phyloP scores from a whole-genome alignment of 2,888 invertebrate species.

The Heliconius ethilla region DNA sequence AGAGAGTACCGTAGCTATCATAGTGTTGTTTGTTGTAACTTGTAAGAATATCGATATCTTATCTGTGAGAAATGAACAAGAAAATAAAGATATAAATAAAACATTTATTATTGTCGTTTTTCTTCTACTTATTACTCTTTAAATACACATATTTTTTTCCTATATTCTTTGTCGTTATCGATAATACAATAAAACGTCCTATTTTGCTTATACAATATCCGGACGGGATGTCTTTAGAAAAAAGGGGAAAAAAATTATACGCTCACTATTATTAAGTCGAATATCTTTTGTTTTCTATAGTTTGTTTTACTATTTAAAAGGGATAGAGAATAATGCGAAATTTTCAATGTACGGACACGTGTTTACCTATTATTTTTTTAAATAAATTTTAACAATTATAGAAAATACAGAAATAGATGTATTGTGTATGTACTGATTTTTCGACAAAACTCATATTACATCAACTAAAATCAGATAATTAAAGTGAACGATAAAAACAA shows the following conservation, averaged over 20 bases:
- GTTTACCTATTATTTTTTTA: slow-evolving; percentile 23
- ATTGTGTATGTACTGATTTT: too few relatives aligned
- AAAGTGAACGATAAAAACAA: not conserved
- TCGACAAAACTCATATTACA: not conserved
- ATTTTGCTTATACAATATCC: slow-evolving; percentile 27
- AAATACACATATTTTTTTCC: not conserved
- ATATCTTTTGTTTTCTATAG: slow-evolving; percentile 35
- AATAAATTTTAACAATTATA: not conserved
- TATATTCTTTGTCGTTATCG: not conserved
- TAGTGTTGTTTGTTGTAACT: not conserved
- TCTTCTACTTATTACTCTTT: not conserved
- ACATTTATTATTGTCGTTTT: too few relatives aligned
- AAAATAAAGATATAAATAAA: not conserved
- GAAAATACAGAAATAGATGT: not conserved
- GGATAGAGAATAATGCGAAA: slow-evolving; percentile 25
- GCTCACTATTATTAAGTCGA: slow-evolving; percentile 36
- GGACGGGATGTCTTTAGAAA: slow-evolving; percentile 36
- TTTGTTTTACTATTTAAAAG: slow-evolving; percentile 30
- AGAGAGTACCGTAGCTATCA: slow-evolving; percentile 4
- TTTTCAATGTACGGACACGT: slow-evolving; percentile 21
- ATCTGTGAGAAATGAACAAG: not conserved
- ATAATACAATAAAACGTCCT: not conserved
- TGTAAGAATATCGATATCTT: not conserved
- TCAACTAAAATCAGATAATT: not conserved
- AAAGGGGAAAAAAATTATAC: slow-evolving; percentile 24